These are phyloP conservation scores for Dolichopus griseipennis DNA, from an alignment of 2,888 invertebrate genomes.

Conservation along the genomic window DNA sequence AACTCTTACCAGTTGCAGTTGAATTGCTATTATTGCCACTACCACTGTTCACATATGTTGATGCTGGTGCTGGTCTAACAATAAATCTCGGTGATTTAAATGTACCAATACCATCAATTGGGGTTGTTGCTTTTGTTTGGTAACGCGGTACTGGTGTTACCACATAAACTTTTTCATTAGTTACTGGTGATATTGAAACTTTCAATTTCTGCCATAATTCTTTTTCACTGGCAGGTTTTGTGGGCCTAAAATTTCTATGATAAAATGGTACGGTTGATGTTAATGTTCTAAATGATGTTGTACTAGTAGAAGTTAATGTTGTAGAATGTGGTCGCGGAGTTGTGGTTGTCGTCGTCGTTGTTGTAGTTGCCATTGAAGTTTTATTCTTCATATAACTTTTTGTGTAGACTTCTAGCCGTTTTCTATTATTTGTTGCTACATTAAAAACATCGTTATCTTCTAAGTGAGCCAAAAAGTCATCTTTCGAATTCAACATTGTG, in stretches of 20 bases:
- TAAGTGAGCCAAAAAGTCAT: conserved; percentile 15
- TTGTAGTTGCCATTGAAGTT: conserved; percentile 22
- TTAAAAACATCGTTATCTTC: conserved; percentile 29
- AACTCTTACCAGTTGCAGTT: conserved; percentile 26
- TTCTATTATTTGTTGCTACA: conserved; percentile 31
- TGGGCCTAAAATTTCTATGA: conserved; percentile 21
- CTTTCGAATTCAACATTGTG: conserved; percentile 29
- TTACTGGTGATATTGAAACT: conserved; percentile 64
- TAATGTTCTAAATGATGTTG: conserved; percentile 44
- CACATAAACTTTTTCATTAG: conserved; percentile 72
- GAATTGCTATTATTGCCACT: neutral
- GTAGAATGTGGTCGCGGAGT: neutral
- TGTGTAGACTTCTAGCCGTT: conserved; percentile 28
- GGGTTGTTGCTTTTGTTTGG: conserved; percentile 21
- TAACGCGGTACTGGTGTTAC: conserved; percentile 62
- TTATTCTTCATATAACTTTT: conserved; percentile 19
- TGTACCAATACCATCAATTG: conserved; percentile 23
- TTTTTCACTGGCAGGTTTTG: conserved; percentile 25
- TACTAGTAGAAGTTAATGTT: conserved; percentile 36
- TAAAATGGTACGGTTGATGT: conserved; percentile 35
- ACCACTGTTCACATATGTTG: conserved; percentile 10
- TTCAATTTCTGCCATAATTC: conserved; percentile 57
- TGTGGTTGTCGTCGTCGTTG: conserved; percentile 33
- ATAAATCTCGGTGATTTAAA: conserved; percentile 46
- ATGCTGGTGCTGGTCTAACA: conserved; percentile 50